phyloP scores from a whole-genome alignment of 2,113 vertebrate genomes.

The Lichenostomus cassidix region DNA sequence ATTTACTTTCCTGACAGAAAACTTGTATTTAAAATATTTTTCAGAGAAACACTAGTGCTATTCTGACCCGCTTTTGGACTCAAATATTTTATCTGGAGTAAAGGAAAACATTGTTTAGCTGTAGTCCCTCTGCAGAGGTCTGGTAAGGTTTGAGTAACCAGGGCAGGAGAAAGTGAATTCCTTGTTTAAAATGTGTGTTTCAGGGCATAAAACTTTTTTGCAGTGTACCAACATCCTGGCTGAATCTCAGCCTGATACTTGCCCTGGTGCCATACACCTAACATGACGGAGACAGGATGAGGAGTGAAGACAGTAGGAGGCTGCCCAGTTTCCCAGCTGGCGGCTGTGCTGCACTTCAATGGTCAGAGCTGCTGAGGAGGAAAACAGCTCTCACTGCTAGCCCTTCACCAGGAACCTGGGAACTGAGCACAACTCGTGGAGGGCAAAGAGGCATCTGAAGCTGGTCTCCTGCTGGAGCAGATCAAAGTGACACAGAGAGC shows the following conservation, averaged over 20 bases:
- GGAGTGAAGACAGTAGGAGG: not conserved
- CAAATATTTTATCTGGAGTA: not conserved
- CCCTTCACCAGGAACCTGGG: not conserved
- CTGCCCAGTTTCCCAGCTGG: not conserved
- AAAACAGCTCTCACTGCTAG: not conserved
- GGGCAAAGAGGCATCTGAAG: not conserved
- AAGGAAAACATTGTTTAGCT: not conserved
- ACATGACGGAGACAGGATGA: not conserved
- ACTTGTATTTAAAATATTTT: not conserved
- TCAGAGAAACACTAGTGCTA: not conserved
- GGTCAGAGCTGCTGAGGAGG: not conserved
- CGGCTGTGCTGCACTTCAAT: fast-evolving
- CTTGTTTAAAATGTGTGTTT: not conserved
- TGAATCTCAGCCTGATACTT: not conserved
- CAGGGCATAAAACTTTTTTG: not conserved
- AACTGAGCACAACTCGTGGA: fast-evolving
- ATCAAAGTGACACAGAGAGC: not conserved
- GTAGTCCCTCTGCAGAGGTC: not conserved
- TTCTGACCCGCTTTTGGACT: not conserved
- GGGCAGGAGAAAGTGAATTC: not conserved
- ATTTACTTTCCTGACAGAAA: slow-evolving; percentile 34
- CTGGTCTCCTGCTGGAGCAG: not conserved
- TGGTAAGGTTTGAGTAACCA: not conserved
- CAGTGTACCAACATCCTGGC: fast-evolving
- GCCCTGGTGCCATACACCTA: not conserved